Evolutionary conservation across 1,140 invertebrate genomes (phyloP).

Genomic region (Zeugodacus cucurbitae): DNA sequence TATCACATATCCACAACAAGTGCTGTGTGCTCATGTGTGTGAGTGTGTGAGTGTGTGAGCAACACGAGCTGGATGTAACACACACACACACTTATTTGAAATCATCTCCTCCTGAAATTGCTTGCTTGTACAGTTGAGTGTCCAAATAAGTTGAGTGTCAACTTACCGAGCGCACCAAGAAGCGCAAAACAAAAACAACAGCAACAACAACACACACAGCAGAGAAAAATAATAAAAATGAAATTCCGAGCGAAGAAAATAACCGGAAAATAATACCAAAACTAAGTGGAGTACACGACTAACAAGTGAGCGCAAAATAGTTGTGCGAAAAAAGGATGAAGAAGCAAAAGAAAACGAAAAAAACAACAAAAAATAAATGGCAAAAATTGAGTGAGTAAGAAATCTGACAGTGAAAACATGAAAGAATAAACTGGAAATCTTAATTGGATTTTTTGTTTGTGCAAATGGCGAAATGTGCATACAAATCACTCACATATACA

Average conservation of each 20-base stretch:
- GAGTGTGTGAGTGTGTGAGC: neutral
- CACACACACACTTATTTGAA: neutral
- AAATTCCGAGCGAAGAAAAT: neutral
- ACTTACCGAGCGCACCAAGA: neutral
- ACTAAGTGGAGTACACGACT: neutral
- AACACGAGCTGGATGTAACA: neutral
- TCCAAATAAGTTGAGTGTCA: conserved; percentile 37
- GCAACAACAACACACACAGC: neutral
- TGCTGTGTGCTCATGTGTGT: neutral
- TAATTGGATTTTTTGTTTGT: conserved; percentile 37
- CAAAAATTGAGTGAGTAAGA: neutral
- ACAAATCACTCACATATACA: neutral
- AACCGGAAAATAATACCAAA: conserved; percentile 25
- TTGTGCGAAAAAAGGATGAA: neutral
- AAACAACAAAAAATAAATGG: neutral
- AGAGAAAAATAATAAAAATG: neutral
- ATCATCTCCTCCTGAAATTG: neutral
- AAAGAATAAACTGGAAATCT: neutral
- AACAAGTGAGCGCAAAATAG: conserved; percentile 20
- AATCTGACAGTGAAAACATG: conserved; percentile 32
- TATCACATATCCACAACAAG: conserved; percentile 6
- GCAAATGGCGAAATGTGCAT: conserved; percentile 16
- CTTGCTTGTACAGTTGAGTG: conserved; percentile 34
- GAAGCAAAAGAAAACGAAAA: neutral
- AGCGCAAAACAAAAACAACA: neutral